A percentile compares a stretch with the other conserved stretches of the same genome.
phyloP scores from a whole-genome alignment of 2,113 vertebrate species.

The Thunnus thynnus region DNA sequence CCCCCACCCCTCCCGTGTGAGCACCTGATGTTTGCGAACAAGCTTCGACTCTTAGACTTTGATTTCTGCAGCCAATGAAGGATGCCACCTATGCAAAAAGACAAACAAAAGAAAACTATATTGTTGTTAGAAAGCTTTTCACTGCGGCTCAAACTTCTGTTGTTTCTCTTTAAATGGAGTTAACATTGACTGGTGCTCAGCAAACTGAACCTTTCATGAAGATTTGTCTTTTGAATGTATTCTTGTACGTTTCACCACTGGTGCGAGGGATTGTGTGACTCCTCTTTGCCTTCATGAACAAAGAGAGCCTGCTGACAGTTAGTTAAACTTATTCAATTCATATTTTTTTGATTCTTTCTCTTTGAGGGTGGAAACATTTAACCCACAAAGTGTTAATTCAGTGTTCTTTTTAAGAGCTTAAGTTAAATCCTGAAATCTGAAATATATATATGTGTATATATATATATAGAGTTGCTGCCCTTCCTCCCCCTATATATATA shows the following conservation, averaged over 20 bases:
- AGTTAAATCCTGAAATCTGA: no score
- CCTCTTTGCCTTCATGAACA: constrained; percentile 18
- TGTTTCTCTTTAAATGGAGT: constrained; percentile 23
- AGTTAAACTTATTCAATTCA: background rate
- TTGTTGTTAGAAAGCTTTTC: background rate
- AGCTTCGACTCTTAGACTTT: background rate
- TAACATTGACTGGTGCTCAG: constrained; percentile 4
- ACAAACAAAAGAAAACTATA: constrained; percentile 7
- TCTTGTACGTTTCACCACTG: background rate
- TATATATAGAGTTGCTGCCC: no score
- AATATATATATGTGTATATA: no score
- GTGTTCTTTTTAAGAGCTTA: no score
- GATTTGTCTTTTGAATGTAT: constrained; percentile 4
- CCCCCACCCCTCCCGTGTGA: background rate
- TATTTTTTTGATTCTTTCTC: background rate
- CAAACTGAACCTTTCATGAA: constrained; percentile 12
- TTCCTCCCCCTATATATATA: no score
- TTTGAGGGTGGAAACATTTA: no score
- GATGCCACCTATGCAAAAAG: no score
- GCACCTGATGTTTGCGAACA: background rate
- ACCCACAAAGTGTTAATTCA: no score
- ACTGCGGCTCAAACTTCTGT: background rate
- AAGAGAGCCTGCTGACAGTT: background rate
- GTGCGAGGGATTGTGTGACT: background rate
- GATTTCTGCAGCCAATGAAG: background rate